Conservation (phyloP, 2,888 invertebrate genomes). For the Cosmorhoe ocellata region DNA sequence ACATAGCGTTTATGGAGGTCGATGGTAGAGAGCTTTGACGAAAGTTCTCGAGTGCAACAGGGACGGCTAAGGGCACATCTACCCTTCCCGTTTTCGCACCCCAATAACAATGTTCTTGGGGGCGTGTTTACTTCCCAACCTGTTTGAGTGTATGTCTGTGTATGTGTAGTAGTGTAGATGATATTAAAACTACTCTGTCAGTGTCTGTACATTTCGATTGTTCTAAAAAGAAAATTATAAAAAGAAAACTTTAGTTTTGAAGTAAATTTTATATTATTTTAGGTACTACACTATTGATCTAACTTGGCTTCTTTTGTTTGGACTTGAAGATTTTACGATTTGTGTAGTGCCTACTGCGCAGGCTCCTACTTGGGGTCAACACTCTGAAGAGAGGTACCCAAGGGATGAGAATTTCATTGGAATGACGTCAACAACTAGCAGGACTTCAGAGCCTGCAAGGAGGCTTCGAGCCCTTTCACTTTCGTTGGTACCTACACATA, state of each 20-base stretch:
- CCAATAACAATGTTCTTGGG: slow-evolving; percentile 39
- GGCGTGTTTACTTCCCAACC: slow-evolving; percentile 37
- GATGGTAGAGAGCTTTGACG: slow-evolving; percentile 53
- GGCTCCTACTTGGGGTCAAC: slow-evolving; percentile 44
- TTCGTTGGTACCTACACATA: slow-evolving; percentile 38
- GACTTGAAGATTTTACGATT: no score
- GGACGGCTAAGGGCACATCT: slow-evolving; percentile 47
- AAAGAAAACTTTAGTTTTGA: no score
- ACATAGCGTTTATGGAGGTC: slow-evolving; percentile 48
- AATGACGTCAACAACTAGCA: slow-evolving; percentile 84
- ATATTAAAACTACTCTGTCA: no score
- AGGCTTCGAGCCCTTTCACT: slow-evolving; percentile 55
- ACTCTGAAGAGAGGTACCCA: slow-evolving; percentile 65
- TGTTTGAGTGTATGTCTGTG: neutral
- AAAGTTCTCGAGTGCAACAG: slow-evolving; percentile 65
- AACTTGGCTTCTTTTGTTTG: no score
- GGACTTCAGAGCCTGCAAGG: slow-evolving; percentile 64
- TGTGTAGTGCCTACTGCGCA: slow-evolving; percentile 24
- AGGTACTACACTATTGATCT: no score
- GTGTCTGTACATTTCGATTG: no score
- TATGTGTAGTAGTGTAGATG: no score
- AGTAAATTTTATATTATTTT: no score
- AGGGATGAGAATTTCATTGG: slow-evolving; percentile 78
- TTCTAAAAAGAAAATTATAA: no score
- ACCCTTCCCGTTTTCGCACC: slow-evolving; percentile 52